These are phyloP conservation scores for Eriosoma lanigerum DNA, from an alignment of 1,140 invertebrate genomes.

Conservation along the genomic window DNA sequence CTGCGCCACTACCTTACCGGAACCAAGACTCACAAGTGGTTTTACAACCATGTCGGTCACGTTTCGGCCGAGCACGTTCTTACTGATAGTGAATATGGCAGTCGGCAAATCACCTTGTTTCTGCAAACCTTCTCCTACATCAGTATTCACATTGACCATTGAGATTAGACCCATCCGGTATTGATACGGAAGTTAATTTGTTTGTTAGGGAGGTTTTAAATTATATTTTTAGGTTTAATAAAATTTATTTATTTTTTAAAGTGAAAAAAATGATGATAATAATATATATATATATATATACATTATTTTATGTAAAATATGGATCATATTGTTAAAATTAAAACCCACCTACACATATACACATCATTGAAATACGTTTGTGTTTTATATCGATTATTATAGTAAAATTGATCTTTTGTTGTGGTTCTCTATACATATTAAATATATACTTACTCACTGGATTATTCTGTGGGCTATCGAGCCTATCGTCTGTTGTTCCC, in stretches of 20 bases:
- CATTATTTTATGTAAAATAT: too few species aligned
- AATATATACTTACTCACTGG: constrained; percentile 50
- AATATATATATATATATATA: too few species aligned
- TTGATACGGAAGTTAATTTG: constrained; percentile 2
- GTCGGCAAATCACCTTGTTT: constrained; percentile 66
- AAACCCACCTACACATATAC: too few species aligned
- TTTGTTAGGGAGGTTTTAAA: too few species aligned
- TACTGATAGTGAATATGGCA: constrained; percentile 77
- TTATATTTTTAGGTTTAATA: too few species aligned
- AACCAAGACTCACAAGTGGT: constrained; percentile 60
- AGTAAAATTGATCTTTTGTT: too few species aligned
- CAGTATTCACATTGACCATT: background rate
- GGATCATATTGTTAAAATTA: too few species aligned
- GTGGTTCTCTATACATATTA: constrained; percentile 15
- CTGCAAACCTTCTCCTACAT: constrained; percentile 54
- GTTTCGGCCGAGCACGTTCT: constrained; percentile 77
- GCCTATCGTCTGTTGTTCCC: constrained; percentile 56
- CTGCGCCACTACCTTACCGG: constrained; percentile 55
- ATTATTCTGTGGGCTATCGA: constrained; percentile 37
- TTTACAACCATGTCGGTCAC: constrained; percentile 76
- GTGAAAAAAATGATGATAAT: too few species aligned
- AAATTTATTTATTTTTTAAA: too few species aligned
- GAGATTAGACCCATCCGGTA: background rate
- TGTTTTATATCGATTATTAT: too few species aligned
- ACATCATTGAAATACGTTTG: too few species aligned